Conservation (phyloP, 2,113 vertebrate genomes). For the Capreolus pygargus region DNA sequence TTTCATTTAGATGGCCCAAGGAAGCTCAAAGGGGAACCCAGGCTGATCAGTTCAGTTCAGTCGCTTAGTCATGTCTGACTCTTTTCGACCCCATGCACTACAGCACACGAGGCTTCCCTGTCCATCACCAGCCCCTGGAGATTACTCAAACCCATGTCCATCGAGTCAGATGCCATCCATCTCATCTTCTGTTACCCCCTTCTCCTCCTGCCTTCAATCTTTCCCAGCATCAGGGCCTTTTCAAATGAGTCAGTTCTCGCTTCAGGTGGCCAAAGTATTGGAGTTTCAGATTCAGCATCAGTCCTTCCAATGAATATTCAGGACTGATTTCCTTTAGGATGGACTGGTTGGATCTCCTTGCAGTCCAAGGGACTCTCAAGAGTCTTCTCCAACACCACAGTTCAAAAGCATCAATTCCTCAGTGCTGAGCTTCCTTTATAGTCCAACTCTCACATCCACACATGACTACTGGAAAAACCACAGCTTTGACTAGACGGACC, state of each 20-base stretch:
- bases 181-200: background rate
- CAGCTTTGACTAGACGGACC: accelerated
- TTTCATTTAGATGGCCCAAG: background rate
- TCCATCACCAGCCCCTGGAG: background rate
- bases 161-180: background rate
- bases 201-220: background rate
- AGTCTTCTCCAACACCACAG: background rate
- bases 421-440: background rate
- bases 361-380: background rate
- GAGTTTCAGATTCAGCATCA: background rate
- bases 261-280: background rate
- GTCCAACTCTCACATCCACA: background rate
- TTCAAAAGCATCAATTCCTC: background rate
- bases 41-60: background rate
- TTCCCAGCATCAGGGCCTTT: background rate
- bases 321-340: background rate
- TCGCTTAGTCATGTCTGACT: background rate
- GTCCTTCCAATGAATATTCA: background rate
- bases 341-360: background rate
- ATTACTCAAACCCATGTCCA: background rate
- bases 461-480: background rate
- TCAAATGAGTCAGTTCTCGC: background rate
- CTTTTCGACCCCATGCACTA: background rate
- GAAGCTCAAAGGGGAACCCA: background rate
- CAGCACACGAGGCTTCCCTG: background rate